A percentile compares a stretch with the other conserved stretches of the same genome.
Evolutionary conservation across 1,140 invertebrate genomes (phyloP).

Genomic region (Trissolcus basalis): DNA sequence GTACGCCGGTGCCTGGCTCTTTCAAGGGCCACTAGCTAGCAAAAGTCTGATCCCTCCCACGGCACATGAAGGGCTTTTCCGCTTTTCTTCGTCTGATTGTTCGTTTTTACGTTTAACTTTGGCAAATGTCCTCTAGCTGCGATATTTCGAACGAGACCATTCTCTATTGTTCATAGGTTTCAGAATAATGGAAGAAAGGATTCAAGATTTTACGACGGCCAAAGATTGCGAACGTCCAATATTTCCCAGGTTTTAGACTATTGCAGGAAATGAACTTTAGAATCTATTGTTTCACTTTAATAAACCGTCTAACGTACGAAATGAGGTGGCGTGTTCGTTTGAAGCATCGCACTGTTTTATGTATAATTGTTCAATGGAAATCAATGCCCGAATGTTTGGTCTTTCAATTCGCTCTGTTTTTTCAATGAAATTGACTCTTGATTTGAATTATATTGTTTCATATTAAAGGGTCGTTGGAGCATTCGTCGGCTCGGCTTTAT

Average conservation of each 20-base stretch:
- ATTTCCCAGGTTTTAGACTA: conserved; percentile 29
- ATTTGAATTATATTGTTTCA: conserved; percentile 5
- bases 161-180: conserved; percentile 49
- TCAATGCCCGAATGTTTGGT: conserved; percentile 16
- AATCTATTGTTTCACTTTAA: conserved; percentile 45
- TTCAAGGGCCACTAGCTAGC: conserved; percentile 53
- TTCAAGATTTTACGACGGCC: conserved; percentile 38
- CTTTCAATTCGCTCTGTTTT: not conserved
- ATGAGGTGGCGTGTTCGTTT: conserved; percentile 13
- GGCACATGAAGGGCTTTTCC: conserved; percentile 4
- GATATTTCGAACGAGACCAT: conserved; percentile 47
- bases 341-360: conserved; percentile 3
- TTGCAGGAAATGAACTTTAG: conserved; percentile 41
- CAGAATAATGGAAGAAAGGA: conserved; percentile 48
- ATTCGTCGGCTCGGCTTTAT: too few relatives aligned
- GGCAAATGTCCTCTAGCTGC: conserved; percentile 38
- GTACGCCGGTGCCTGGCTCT: conserved; percentile 40
- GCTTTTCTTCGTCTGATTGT: conserved; percentile 41
- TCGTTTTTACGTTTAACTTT: conserved; percentile 44
- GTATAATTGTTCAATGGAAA: conserved; percentile 16
- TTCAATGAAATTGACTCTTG: conserved; percentile 9
- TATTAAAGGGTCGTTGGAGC: conserved; percentile 4
- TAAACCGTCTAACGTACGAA: conserved; percentile 36
- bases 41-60: conserved; percentile 37
- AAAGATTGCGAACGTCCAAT: conserved; percentile 46